Base-by-base conservation (phyloP, 2,113 vertebrate species). In the Anolis carolinensis region DNA sequence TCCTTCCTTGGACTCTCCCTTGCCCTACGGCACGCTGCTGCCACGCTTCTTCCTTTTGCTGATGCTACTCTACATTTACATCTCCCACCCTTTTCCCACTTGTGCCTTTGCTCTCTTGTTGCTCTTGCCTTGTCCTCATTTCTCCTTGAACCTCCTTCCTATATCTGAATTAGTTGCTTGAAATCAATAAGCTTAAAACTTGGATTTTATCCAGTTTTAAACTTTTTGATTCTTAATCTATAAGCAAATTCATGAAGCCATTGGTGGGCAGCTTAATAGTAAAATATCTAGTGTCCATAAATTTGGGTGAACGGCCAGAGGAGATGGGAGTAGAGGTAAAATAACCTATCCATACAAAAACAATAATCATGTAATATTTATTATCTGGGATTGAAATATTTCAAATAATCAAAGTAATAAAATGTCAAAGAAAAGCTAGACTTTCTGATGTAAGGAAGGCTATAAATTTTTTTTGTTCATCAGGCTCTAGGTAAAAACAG, bases 281-380 rank as follows among this genome's bases (percentile, higher is more conserved):
- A 91, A 86, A 82, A 87, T 77, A 79, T 93, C 93, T 88, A 91
- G 75, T 81, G 91, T 77, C 88, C 94, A 95, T 96, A 96, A 91
- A 95, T 92, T 93, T 93, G 85, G 86, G 89, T 90, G 92, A 95
- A 94, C 95, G 95, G 95, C 86, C 73, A 81, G 87, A 91, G 90
- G 94, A 52, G 84, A 23, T 71, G 67, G 32, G 39, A n/a, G 50
- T 14, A 71, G 67, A 72, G 77, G 36, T 34, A 79, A 55, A 97
- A 95, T 92, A 95, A 89, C 88, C 92, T 95, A 93, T 94, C 93
- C 96, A 96, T 96, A 95, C 96, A 95, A 96, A 97, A 96, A 97
- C 90, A 97, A 97, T 97, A 97, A 97, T 96, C 95, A 95, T 93
- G 86, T 94, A 96, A 93, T 97, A 96, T 97, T 97, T 97, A 97